These are phyloP conservation scores for Miniopterus natalensis DNA, from an alignment of 2,113 vertebrate species.

Conservation along the genomic window DNA sequence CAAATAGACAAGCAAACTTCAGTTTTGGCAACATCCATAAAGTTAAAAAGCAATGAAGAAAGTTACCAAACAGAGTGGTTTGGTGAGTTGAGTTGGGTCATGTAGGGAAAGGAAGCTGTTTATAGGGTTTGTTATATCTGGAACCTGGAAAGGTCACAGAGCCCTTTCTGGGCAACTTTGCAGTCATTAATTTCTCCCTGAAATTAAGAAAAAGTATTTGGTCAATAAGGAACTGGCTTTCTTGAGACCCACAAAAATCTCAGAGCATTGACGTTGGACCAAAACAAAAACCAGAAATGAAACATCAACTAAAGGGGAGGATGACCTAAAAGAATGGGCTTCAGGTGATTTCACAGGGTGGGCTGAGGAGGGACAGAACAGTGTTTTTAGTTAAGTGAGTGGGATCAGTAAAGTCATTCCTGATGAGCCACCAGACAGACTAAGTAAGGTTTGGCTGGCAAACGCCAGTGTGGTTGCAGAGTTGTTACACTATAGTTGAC, in stretches of 20 bases:
- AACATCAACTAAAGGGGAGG: neutral
- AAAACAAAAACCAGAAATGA: neutral
- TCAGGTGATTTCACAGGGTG: neutral
- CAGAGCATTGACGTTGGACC: neutral
- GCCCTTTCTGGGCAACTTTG: neutral
- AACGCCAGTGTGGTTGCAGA: neutral
- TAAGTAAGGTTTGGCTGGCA: neutral
- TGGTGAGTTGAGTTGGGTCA: neutral
- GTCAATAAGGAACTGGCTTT: conserved; percentile 19
- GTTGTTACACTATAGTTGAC: neutral
- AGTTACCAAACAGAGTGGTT: neutral
- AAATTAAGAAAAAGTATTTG: conserved; percentile 43
- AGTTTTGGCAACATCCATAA: neutral
- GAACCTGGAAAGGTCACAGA: neutral
- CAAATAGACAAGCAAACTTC: neutral
- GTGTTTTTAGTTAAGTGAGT: neutral
- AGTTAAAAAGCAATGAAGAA: neutral
- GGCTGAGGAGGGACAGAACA: neutral
- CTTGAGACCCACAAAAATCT: neutral
- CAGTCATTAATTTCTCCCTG: neutral
- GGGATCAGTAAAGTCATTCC: neutral
- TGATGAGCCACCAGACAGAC: neutral
- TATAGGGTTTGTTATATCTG: neutral
- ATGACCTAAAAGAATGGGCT: neutral
- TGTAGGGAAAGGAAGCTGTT: neutral